Percentiles rank a stretch among this genome's conserved stretches.
Evolutionary conservation across 2,888 invertebrate species (phyloP).

Genomic region (Sphaerophoria taeniata): DNA sequence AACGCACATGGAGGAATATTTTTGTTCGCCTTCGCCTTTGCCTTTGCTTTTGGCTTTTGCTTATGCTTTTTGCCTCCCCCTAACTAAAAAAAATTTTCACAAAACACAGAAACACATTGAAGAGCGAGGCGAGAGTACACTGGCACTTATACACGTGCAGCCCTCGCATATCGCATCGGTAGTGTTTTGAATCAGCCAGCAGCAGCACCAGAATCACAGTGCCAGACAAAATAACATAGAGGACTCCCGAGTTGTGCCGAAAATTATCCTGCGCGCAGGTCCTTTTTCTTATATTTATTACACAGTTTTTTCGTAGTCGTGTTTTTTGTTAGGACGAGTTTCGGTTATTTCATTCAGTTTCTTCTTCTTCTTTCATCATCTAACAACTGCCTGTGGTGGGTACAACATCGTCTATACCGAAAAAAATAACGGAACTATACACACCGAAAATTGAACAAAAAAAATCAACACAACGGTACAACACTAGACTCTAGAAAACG

Average conservation of each 20-base stretch:
- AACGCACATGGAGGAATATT: conserved; percentile 71
- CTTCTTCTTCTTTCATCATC: conserved; percentile 39
- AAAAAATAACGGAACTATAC: too few relatives aligned
- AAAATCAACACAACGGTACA: background rate
- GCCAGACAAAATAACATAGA: conserved; percentile 38
- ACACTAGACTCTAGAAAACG: conserved; percentile 76
- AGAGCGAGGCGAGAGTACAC: conserved; percentile 51
- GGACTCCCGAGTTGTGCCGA: conserved; percentile 36
- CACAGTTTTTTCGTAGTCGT: background rate
- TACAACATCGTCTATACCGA: too few relatives aligned
- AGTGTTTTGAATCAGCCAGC: too few relatives aligned
- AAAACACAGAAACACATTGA: conserved; percentile 43
- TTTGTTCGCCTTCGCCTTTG: conserved; percentile 33
- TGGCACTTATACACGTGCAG: conserved; percentile 58
- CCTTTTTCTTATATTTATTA: conserved; percentile 34
- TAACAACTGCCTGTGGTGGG: conserved; percentile 43
- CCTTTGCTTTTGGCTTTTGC: too few relatives aligned
- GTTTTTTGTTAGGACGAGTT: background rate
- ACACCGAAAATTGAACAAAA: too few relatives aligned
- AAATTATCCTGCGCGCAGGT: conserved; percentile 64
- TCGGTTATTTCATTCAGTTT: conserved; percentile 62
- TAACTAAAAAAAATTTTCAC: too few relatives aligned
- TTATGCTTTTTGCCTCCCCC: too few relatives aligned
- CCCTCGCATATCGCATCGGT: background rate
- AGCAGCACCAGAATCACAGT: too few relatives aligned